Base-by-base conservation (phyloP, 2,888 invertebrate species). In the Drosophila atripex region DNA sequence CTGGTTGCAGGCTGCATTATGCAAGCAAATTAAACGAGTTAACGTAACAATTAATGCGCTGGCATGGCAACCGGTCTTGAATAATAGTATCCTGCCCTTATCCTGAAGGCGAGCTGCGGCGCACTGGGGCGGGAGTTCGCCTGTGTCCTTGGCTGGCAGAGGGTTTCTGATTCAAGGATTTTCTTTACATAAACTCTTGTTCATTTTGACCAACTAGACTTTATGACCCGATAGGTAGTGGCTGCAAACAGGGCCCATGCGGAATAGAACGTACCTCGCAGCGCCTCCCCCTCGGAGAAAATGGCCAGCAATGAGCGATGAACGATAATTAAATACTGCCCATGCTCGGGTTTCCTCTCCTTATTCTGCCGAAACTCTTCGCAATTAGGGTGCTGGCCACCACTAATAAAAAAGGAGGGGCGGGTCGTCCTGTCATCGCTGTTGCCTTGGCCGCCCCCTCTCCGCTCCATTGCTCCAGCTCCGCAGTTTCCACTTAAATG, bases 401-500 rank as follows among this genome's bases (percentile, higher is more conserved):
- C 71, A 69, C 76, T 72, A 77, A 80, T 80, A 82, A 82, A 78
- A 73, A 70, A 61, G 60, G 66, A 61, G 63, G 66, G 63, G 76
- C 59, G 52, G 51, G 60, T 64, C 47, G 39, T 56, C 59, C 32
- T 59, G 71, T 71, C 71, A 77, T 63, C 78, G 68, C 54, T 58
- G 64, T 71, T 46, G 52, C 30, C 18, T 30, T 18, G 43, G 56
- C 35, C 43, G 60, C 66, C 28, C 28, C 28, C 9, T n/a, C 28
- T 28, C 66, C 79, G 86, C 86, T 84, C 84, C 86, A 86, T 84
- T 84, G 79, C 73, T 69, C 52, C 75, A 79, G 78, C 83, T 66
- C 69, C 77, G 80, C 76, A 76, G 76, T 73, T 88, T 86, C 76
- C 88, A 84, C 82, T 88, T 86, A 82, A 88, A 79, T 88, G 82